phyloP scores from a whole-genome alignment of 2,113 vertebrate genomes.

The Probosciger aterrimus region DNA sequence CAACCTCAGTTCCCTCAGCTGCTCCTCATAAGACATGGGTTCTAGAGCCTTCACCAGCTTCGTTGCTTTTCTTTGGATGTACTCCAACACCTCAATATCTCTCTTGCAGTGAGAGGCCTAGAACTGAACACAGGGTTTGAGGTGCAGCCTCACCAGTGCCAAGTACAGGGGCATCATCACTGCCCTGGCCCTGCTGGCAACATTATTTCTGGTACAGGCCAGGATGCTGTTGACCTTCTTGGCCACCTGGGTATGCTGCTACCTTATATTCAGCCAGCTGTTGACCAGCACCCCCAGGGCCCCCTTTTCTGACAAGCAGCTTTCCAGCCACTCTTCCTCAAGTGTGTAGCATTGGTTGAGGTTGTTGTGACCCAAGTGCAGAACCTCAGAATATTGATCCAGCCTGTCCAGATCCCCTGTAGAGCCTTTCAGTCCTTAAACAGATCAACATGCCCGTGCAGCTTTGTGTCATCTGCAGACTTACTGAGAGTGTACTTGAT shows the following conservation, averaged over 20 bases:
- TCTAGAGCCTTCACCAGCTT: background rate
- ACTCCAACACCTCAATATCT: background rate
- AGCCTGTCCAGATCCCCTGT: background rate
- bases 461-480: background rate
- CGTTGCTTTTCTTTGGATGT: background rate
- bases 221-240: fast-evolving
- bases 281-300: background rate
- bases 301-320: background rate
- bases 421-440: background rate
- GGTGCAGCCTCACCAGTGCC: background rate
- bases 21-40: background rate
- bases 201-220: background rate
- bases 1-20: background rate
- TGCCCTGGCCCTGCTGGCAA: background rate
- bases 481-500: background rate
- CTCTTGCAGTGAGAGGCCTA: background rate
- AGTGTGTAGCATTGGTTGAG: background rate
- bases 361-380: background rate
- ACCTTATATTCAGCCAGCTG: background rate
- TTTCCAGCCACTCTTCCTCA: background rate
- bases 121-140: background rate
- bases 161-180: background rate
- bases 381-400: background rate
- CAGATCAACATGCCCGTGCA: background rate
- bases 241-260: background rate